Base-by-base conservation (phyloP, 2,113 vertebrate genomes). In the Emydocephalus ijimae region DNA sequence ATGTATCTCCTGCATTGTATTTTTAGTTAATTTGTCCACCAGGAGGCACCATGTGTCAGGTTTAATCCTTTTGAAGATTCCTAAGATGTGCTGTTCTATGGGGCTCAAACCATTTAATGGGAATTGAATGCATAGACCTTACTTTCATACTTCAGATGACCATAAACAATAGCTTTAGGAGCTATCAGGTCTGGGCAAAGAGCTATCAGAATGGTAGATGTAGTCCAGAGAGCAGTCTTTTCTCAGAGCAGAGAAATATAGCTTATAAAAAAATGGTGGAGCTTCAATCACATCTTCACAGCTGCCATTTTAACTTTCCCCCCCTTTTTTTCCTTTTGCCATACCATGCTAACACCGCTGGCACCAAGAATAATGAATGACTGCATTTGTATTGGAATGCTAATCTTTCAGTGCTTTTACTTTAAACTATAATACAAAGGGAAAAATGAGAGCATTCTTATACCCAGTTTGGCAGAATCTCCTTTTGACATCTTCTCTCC, bases 381-480 rank as follows among this genome's bases (percentile, higher is more conserved):
- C 94, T 56, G 85, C 64, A 54, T 91, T 95, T 95, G 89, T 92
- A 95, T 94, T 93, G 90, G 93, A 74, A 94, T 95, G 69, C 90
- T 95, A 89, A 94, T 95, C 59, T 87, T 92, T 94, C 88, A 94
- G 50, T 94, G 88, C 93, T 92, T 96, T 90, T 96, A 95, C 94
- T 94, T 94, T 56, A 96, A 96, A 95, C 95, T 94, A 95, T 94
- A 89, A 91, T 95, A 96, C 0, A 92, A 0, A 85, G 90, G 92
- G 94, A 56, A 87, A 48, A 93, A 94, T 0, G 0, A 90, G 34
- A 91, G 95, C 95, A 97, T 94, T 92, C 88, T 91, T 95, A 95
- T 94, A 95, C 89, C 92, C 92, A 93, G n/a, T 94, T 95, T 93
- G 94, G 93, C 91, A 95, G 95, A 95, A 96, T 95, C 92, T 93